Evolutionary conservation across 2,113 vertebrate species (phyloP).

Genomic region (Meriones unguiculatus): DNA sequence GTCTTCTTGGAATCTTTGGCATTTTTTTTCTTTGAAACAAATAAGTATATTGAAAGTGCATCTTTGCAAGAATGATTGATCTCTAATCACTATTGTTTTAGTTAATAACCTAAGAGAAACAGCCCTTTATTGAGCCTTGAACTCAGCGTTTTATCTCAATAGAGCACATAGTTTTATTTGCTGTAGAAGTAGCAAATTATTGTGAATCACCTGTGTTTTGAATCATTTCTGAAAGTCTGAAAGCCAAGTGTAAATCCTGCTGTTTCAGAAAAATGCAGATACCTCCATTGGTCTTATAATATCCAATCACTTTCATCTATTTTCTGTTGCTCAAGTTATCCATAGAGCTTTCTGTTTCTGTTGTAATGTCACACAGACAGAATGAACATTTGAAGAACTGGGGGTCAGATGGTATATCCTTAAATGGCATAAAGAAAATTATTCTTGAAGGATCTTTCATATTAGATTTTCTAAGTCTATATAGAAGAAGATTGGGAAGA

Average conservation of each 20-base stretch:
- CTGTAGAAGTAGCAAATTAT: background rate
- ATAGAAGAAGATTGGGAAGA: background rate
- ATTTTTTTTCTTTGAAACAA: background rate
- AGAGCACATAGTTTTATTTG: background rate
- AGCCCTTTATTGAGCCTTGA: background rate
- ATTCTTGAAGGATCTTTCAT: background rate
- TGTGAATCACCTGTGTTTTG: background rate
- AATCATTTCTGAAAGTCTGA: constrained; percentile 11
- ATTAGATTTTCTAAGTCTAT: background rate
- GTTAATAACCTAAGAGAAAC: background rate
- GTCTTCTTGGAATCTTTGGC: too few relatives aligned
- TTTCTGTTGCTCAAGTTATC: background rate
- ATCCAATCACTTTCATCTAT: background rate
- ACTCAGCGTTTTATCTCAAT: background rate
- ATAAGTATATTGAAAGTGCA: background rate
- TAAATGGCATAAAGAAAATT: background rate
- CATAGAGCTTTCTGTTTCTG: background rate
- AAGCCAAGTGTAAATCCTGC: background rate
- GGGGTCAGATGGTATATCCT: background rate
- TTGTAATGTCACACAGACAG: background rate
- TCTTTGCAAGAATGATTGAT: background rate
- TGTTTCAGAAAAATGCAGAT: background rate
- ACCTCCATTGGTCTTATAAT: background rate
- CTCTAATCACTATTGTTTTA: background rate
- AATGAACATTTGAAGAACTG: background rate